Evolutionary conservation across 2,888 invertebrate species (phyloP), one percentile per base, ranked within the genome.

Genomic region (Dioctria linearis): DNA sequence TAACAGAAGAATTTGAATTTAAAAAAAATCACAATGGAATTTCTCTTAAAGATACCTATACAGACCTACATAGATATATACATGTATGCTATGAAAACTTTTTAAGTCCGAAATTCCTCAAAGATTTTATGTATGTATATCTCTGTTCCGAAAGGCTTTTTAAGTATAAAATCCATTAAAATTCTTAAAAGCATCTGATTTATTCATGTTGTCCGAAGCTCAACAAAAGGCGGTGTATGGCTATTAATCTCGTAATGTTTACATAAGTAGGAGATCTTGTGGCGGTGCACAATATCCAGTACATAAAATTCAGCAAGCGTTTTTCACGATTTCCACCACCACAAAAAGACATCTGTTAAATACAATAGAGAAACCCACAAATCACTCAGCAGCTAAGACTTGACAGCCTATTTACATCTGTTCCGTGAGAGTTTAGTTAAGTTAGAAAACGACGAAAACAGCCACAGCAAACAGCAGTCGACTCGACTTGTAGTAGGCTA

Each of bases 401-500:
- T 49, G 39, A 69, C 69, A 69, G 49, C 69, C 37, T 69, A 69
- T 69, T 69, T 69, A 69, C 69, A 69, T 69, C 51, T 51, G 51
- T 69, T 51, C 51, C 69, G 69, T 49, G 51, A 51, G 37, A 69
- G 37, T 69, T 54, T 69, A 54, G 39, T 9, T 39, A 49, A 69
- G 46, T 54, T 54, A 51, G 69, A 51, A 49, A 69, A 54, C 69
- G 39, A 69, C 2, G 2, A 54, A 2, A 25, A 25, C 25, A 25
- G 25, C n/a, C n/a, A n/a, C 25, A 25, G 25, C 25, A 25, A 1
- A 54, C 54, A 54, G 54, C 69, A 69, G 69, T 51, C 51, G 25
- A 69, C 25, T 69, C 25, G 25, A 25, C 25, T 25, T 25, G 25
- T 25, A 25, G 25, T 69, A 51, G 69, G 49, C 69, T 69, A 69